Conservation (phyloP, 2,113 vertebrate genomes). For the Larimichthys crocea region DNA sequence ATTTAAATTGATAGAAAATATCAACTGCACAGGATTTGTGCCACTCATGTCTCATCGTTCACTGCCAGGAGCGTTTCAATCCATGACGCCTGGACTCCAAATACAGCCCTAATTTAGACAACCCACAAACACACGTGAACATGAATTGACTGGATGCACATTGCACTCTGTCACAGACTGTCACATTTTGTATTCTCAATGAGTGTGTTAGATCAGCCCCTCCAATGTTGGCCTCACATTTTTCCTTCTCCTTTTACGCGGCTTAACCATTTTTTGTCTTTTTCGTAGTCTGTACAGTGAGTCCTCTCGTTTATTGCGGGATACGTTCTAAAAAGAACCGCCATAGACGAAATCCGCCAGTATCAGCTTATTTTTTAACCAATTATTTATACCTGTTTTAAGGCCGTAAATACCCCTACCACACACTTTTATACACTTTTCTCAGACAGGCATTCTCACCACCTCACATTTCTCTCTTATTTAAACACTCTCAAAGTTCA, state of each 20-base stretch:
- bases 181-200: constrained; percentile 41
- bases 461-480: no score
- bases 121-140: constrained; percentile 57
- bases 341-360: no score
- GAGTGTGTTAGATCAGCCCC: background rate
- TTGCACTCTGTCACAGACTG: constrained; percentile 43
- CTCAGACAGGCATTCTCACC: no score
- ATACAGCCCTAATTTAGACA: constrained; percentile 23
- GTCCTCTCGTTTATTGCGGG: no score
- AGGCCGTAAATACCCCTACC: no score
- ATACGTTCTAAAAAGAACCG: no score
- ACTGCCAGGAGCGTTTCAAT: no score
- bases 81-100: background rate
- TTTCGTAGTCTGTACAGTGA: no score
- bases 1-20: background rate
- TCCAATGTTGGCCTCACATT: background rate
- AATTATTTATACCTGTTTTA: no score
- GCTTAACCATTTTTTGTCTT: background rate
- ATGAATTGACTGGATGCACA: constrained; percentile 24
- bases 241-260: background rate
- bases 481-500: no score
- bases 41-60: background rate
- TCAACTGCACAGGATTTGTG: rapidly evolving
- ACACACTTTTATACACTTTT: no score
- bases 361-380: no score